Percentiles rank a stretch among this genome's conserved stretches.
Conservation (phyloP, 2,113 vertebrate species). For the Isurus oxyrinchus region DNA sequence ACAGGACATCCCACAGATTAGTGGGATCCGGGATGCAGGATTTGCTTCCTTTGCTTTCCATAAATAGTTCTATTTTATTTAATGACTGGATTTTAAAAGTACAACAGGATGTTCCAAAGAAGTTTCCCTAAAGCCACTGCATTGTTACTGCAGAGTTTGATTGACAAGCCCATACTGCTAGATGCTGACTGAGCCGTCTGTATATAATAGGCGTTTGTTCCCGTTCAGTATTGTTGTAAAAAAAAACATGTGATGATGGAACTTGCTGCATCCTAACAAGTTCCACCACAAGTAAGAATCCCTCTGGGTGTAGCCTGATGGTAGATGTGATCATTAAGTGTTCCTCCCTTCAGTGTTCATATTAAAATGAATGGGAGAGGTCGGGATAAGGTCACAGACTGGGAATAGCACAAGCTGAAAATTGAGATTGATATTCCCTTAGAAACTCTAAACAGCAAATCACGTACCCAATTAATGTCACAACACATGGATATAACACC, state of each 20-base stretch:
- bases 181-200: not conserved
- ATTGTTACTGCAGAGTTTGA: not conserved
- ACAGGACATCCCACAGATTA: too few species aligned
- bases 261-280: not conserved
- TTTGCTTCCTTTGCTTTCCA: not conserved
- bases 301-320: not conserved
- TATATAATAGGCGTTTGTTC: not conserved
- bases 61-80: not conserved
- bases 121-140: not conserved
- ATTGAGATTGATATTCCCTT: not conserved
- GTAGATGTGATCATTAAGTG: not conserved
- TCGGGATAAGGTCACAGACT: not conserved
- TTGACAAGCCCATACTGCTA: not conserved
- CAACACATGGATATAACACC: not conserved
- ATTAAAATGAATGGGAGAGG: not conserved
- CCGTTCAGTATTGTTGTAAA: not conserved
- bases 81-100: not conserved
- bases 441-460: not conserved
- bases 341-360: not conserved
- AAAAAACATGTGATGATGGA: not conserved
- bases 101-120: not conserved
- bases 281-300: not conserved
- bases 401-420: not conserved
- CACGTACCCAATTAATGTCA: not conserved
- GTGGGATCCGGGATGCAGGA: too few species aligned